A percentile compares a stretch with the other conserved stretches of the same genome.
Evolutionary conservation across 2,797 vertebrate species (phyloP).

Genomic region (Notoglanidium macrostoma): DNA sequence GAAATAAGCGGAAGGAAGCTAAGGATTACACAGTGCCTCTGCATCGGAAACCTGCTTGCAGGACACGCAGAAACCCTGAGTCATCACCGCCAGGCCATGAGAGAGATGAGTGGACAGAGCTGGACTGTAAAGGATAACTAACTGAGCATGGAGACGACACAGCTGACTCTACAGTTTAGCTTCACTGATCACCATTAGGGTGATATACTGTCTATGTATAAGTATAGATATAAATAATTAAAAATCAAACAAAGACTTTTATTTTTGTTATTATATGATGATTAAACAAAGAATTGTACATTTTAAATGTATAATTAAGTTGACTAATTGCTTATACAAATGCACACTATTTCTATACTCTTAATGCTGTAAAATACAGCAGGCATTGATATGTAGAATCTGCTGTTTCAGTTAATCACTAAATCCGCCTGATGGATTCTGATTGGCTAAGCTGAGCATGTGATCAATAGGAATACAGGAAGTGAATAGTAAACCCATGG

Average conservation of each 20-base stretch:
- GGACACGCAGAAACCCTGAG: slow-evolving; percentile 38
- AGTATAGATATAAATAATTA: neutral
- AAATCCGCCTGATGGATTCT: neutral
- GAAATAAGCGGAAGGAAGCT: neutral
- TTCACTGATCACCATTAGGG: neutral
- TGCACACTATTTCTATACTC: neutral
- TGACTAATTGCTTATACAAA: neutral
- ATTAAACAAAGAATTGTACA: too few species aligned
- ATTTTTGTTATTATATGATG: too few species aligned
- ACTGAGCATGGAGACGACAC: slow-evolving; percentile 25
- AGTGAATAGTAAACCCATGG: neutral
- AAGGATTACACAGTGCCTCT: slow-evolving; percentile 30
- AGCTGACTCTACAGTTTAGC: slow-evolving; percentile 25
- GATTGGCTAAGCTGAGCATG: neutral
- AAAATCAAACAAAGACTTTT: neutral
- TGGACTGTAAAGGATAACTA: slow-evolving; percentile 18
- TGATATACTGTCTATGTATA: neutral
- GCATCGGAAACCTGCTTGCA: slow-evolving; percentile 13
- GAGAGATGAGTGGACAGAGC: slow-evolving; percentile 16
- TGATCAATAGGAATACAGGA: neutral
- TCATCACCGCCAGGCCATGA: slow-evolving; percentile 3
- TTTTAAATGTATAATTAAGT: neutral
- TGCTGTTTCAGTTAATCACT: neutral
- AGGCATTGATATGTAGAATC: neutral
- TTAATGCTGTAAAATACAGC: neutral